Evolutionary conservation across 1,140 invertebrate genomes (phyloP).

Genomic region (Lethrus apterus): DNA sequence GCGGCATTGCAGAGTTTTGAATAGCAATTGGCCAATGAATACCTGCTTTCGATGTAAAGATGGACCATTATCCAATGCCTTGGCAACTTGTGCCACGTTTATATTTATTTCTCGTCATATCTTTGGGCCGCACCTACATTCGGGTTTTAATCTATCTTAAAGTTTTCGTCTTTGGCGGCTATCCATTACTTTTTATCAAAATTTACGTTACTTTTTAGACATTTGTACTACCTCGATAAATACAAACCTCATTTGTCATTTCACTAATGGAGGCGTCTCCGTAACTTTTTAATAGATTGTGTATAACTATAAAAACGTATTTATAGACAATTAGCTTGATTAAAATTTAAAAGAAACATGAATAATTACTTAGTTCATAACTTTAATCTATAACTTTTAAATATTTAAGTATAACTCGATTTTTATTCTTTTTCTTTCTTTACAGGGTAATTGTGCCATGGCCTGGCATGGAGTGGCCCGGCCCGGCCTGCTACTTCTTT

Average conservation of each 20-base stretch:
- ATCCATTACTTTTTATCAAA: conserved; percentile 14
- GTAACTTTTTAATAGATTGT: conserved; percentile 7
- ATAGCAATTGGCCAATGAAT: no score
- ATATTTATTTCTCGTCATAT: no score
- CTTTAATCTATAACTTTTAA: conserved; percentile 7
- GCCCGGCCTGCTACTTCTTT: conserved; percentile 25
- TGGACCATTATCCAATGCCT: no score
- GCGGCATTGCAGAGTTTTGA: no score
- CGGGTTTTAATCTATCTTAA: conserved; percentile 1
- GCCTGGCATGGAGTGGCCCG: conserved; percentile 25
- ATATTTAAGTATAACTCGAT: conserved; percentile 6
- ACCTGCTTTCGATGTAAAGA: no score
- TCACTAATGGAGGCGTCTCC: conserved; percentile 6
- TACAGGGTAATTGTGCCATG: conserved; percentile 27
- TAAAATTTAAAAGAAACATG: conserved; percentile 9
- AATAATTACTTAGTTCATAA: conserved; percentile 8
- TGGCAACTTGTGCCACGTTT: no score
- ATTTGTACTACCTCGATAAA: conserved; percentile 5
- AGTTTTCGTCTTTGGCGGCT: neutral
- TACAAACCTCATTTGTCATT: conserved; percentile 7
- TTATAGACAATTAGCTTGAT: conserved; percentile 12
- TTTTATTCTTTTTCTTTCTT: conserved; percentile 13
- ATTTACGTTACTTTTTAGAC: conserved; percentile 13
- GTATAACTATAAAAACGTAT: conserved; percentile 9
- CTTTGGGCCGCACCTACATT: no score